Conservation (phyloP, 2,888 invertebrate genomes). For the Hirtodrosophila cameraria region DNA sequence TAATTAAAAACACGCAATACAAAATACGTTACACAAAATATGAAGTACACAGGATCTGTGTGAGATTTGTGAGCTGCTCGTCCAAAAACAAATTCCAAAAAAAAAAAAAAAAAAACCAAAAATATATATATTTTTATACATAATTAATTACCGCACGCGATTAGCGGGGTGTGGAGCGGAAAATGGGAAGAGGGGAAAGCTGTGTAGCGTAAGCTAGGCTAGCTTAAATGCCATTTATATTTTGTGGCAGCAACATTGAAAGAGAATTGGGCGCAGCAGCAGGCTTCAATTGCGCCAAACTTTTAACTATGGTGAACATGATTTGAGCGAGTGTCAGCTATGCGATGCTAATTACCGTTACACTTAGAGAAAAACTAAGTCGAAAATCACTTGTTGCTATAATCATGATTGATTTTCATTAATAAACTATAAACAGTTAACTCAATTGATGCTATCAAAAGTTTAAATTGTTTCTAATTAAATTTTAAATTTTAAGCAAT, state of each 20-base stretch:
- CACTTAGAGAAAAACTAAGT: too few relatives aligned
- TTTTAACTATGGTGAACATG: constrained; percentile 19
- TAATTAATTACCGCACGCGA: constrained; percentile 62
- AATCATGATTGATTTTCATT: too few relatives aligned
- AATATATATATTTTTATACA: constrained; percentile 50
- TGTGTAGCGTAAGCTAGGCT: background rate
- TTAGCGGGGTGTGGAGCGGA: background rate
- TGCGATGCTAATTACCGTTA: constrained; percentile 54
- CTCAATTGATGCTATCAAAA: too few relatives aligned
- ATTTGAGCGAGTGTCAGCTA: constrained; percentile 3
- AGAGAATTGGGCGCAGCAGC: background rate
- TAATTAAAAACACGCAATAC: constrained; percentile 66
- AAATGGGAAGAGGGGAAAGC: too few relatives aligned
- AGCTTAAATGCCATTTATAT: constrained; percentile 56
- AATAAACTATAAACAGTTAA: too few relatives aligned
- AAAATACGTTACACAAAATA: background rate
- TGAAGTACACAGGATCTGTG: background rate
- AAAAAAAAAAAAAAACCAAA: constrained; percentile 5
- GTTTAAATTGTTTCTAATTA: too few relatives aligned
- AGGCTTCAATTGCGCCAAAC: constrained; percentile 7
- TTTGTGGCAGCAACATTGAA: constrained; percentile 2
- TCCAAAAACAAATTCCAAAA: background rate
- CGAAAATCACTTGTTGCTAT: too few relatives aligned
- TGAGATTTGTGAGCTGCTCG: constrained; percentile 16
- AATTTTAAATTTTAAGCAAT: too few relatives aligned